Evolutionary conservation across 1,140 invertebrate species (phyloP).

Genomic region (Lepidotrigona ventralis): DNA sequence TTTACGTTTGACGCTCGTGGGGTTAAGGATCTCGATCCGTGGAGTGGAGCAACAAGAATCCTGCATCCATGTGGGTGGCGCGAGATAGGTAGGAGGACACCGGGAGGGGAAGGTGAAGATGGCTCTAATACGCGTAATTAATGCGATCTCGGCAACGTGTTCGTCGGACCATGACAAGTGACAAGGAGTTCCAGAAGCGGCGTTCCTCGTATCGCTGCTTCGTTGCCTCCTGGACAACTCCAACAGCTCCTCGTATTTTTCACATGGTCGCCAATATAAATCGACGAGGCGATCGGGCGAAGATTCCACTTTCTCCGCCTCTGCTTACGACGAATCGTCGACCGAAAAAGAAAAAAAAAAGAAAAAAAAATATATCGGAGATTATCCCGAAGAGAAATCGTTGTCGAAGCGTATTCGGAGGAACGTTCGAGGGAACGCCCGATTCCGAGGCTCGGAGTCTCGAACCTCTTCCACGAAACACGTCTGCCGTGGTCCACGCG

Average conservation of each 20-base stretch:
- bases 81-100: constrained; percentile 17
- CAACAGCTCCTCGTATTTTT: constrained; percentile 24
- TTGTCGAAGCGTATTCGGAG: neutral
- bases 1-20: too few relatives aligned
- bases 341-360: too few relatives aligned
- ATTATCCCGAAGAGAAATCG: neutral
- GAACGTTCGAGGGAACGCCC: neutral
- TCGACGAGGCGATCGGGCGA: neutral
- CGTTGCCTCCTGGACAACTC: constrained; percentile 43
- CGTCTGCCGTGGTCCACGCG: neutral
- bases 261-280: neutral
- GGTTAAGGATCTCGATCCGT: neutral
- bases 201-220: constrained; percentile 57
- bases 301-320: neutral
- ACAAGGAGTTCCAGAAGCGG: constrained; percentile 58
- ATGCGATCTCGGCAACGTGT: constrained; percentile 67
- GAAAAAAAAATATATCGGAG: neutral
- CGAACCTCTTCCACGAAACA: neutral
- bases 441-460: neutral
- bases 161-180: constrained; percentile 57
- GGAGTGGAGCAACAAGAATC: constrained; percentile 19
- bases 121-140: constrained; percentile 71
- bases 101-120: neutral
- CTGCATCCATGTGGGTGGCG: constrained; percentile 47
- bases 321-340: neutral